Conservation (phyloP, 2,797 vertebrate genomes). For the Oryzias dopingdopingensis region DNA sequence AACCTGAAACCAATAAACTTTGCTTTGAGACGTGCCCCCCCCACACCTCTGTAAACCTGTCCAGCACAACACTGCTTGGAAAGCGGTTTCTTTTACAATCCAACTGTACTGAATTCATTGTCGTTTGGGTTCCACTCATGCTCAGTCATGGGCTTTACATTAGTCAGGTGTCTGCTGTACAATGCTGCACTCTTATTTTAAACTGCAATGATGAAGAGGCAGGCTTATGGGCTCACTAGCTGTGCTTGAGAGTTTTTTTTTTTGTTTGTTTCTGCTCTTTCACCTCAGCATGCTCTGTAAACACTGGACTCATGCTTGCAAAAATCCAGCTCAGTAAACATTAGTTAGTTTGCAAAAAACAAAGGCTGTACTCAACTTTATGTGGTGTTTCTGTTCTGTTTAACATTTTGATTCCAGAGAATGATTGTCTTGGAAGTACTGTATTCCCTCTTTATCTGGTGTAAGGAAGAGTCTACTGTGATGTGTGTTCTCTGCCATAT, state of each 20-base stretch:
- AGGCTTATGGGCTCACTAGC: conserved; percentile 16
- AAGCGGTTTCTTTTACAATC: conserved; percentile 37
- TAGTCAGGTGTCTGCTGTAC: conserved; percentile 30
- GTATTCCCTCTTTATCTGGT: conserved; percentile 7
- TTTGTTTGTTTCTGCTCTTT: conserved; percentile 17
- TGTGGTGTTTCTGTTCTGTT: conserved; percentile 21
- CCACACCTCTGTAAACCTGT: background rate
- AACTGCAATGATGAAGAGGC: conserved; percentile 17
- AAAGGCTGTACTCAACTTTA: conserved; percentile 15
- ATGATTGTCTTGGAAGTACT: conserved; percentile 10
- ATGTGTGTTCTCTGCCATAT: conserved; percentile 61
- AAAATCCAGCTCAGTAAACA: conserved; percentile 20
- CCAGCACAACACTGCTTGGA: conserved; percentile 23
- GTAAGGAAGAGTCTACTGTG: conserved; percentile 33
- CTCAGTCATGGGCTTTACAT: conserved; percentile 46
- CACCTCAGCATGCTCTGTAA: conserved; percentile 47
- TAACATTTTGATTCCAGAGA: conserved; percentile 42
- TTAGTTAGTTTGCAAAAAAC: conserved; percentile 24
- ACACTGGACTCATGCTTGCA: conserved; percentile 12
- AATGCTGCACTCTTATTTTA: conserved; percentile 41
- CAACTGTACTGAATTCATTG: conserved; percentile 37
- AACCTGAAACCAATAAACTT: conserved; percentile 52
- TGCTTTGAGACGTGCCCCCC: conserved; percentile 33
- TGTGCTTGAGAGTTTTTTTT: conserved; percentile 12
- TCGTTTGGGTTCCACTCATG: conserved; percentile 33